Conservation (phyloP, 2,113 vertebrate species). For the Myotis brandtii region DNA sequence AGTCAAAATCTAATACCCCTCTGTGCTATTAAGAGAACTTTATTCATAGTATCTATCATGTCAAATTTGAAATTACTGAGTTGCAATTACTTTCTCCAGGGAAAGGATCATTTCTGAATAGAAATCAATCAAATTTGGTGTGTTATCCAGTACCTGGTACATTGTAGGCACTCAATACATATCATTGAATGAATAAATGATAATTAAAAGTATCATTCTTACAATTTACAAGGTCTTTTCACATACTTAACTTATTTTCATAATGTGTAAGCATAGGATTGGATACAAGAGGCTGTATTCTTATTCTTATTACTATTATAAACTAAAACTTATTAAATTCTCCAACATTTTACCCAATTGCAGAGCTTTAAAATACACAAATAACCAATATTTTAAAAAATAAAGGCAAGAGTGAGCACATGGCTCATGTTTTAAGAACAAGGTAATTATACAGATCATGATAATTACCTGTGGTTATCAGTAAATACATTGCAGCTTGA, state of each 20-base stretch:
- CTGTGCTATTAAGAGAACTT: neutral
- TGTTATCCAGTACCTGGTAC: neutral
- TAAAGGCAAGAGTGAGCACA: constrained; percentile 2
- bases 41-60: neutral
- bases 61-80: constrained; percentile 6
- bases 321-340: neutral
- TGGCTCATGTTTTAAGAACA: constrained; percentile 15
- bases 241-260: neutral
- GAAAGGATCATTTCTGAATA: neutral
- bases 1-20: neutral
- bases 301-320: neutral
- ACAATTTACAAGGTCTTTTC: neutral
- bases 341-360: neutral
- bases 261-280: constrained; percentile 16
- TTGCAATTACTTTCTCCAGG: constrained; percentile 22
- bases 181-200: neutral
- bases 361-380: constrained; percentile 34
- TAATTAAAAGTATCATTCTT: neutral
- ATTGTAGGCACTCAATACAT: neutral
- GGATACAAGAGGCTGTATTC: neutral
- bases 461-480: constrained; percentile 12
- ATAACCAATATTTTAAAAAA: neutral
- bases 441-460: constrained; percentile 23
- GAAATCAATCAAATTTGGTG: constrained; percentile 14
- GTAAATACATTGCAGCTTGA: neutral